Evolutionary conservation across 2,888 invertebrate genomes (phyloP).

Genomic region (Incurvaria masculella): DNA sequence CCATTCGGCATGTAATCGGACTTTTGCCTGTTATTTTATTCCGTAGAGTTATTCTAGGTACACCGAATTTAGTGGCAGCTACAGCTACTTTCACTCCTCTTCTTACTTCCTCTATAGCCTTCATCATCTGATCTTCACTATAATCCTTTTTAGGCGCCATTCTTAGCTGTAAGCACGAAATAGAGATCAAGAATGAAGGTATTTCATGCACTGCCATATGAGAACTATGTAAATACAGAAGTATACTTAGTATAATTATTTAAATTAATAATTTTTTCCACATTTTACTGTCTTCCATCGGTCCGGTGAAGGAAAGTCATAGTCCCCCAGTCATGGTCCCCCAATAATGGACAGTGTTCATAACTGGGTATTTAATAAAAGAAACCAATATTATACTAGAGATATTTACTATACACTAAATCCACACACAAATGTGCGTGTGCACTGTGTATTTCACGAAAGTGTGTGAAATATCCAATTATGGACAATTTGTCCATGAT

Average conservation of each 20-base stretch:
- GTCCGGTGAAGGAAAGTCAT: no score
- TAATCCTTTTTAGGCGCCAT: not conserved
- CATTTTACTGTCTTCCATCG: no score
- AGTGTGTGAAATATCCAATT: not conserved
- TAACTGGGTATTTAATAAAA: not conserved
- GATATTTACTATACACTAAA: not conserved
- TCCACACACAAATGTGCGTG: not conserved
- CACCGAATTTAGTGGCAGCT: not conserved
- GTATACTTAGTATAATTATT: no score
- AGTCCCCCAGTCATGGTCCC: not conserved
- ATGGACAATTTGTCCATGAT: not conserved
- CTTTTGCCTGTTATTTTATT: not conserved
- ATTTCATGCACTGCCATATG: no score
- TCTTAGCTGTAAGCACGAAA: not conserved
- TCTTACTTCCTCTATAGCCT: no score
- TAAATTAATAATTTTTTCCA: no score
- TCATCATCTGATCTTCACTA: not conserved
- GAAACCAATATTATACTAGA: not conserved
- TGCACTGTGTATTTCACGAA: not conserved
- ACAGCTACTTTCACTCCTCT: no score
- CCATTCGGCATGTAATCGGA: not conserved
- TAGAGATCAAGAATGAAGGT: no score
- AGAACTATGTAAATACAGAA: no score
- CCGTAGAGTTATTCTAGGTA: not conserved
- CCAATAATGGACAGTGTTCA: not conserved